A percentile compares a stretch with the other conserved stretches of the same genome.
Evolutionary conservation across 2,888 invertebrate species (phyloP).

Genomic region (Sarcophaga carnaria): DNA sequence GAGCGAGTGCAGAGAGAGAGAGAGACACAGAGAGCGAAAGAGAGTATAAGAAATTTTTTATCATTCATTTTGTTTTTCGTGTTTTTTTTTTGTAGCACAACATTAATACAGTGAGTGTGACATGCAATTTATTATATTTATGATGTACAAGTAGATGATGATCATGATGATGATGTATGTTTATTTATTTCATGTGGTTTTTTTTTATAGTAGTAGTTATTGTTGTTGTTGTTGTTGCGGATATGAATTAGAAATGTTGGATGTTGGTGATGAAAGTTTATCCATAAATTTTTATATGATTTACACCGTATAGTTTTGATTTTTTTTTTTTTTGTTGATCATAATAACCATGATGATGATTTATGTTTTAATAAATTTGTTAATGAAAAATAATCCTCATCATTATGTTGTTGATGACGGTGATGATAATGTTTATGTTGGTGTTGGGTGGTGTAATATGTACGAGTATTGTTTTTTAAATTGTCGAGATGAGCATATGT

Average conservation of each 20-base stretch:
- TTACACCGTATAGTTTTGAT: slow-evolving; percentile 16
- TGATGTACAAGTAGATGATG: slow-evolving; percentile 44
- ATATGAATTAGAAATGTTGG: slow-evolving; percentile 10
- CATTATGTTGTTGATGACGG: slow-evolving; percentile 27
- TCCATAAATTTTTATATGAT: slow-evolving; percentile 52
- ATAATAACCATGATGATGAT: slow-evolving; percentile 30
- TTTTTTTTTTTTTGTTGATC: slow-evolving; percentile 36
- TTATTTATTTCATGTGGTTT: not conserved
- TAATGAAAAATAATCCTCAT: slow-evolving; percentile 23
- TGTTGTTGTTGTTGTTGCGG: slow-evolving; percentile 17
- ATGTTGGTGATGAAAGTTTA: slow-evolving; percentile 54
- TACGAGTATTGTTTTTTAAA: not conserved
- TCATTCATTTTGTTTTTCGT: too few relatives aligned
- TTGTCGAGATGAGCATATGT: too few relatives aligned
- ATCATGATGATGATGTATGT: slow-evolving; percentile 27
- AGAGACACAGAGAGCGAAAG: slow-evolving; percentile 2
- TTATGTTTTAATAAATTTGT: slow-evolving; percentile 30
- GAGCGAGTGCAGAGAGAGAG: slow-evolving; percentile 12
- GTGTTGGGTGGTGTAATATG: slow-evolving; percentile 2
- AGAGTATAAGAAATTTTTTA: slow-evolving; percentile 6
- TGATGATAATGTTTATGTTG: slow-evolving; percentile 33
- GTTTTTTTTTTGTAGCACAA: slow-evolving; percentile 4
- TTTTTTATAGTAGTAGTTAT: not conserved
- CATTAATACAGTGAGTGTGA: slow-evolving; percentile 34
- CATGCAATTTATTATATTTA: slow-evolving; percentile 54